phyloP scores from a whole-genome alignment of 2,888 invertebrate species.

The Anoplius nigerrimus region DNA sequence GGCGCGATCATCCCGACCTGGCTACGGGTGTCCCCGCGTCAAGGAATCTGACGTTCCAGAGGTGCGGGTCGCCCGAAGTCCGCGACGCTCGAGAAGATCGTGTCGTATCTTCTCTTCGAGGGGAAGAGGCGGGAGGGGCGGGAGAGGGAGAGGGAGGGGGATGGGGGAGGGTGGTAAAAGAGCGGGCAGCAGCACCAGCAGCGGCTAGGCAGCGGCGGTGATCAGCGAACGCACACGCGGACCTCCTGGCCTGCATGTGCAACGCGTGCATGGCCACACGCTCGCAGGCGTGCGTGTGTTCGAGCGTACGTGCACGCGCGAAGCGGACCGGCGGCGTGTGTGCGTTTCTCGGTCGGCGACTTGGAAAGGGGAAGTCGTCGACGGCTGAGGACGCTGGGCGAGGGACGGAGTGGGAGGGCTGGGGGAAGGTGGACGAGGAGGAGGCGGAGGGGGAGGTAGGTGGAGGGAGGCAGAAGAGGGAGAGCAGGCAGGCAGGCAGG shows the following conservation, averaged over 20 bases:
- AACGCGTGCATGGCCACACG: neutral
- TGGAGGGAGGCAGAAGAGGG: constrained; percentile 20
- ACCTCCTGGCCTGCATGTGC: neutral
- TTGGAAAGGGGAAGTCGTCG: constrained; percentile 70
- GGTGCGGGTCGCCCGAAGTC: constrained; percentile 8
- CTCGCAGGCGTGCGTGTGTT: neutral
- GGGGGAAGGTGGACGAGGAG: constrained; percentile 59
- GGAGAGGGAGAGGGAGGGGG: neutral
- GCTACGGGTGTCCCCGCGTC: constrained; percentile 23
- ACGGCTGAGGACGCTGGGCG: constrained; percentile 20
- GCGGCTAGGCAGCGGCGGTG: neutral
- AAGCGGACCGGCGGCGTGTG: constrained; percentile 61
- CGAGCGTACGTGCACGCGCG: constrained; percentile 37
- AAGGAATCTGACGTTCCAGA: constrained; percentile 31
- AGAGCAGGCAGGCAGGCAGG: constrained; percentile 42
- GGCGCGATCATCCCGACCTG: neutral
- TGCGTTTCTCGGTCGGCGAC: constrained; percentile 51
- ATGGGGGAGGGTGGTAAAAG: neutral
- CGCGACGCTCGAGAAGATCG: constrained; percentile 37
- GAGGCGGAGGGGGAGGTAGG: constrained; percentile 26
- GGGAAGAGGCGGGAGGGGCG: neutral
- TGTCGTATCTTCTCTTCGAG: constrained; percentile 42
- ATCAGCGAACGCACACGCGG: neutral
- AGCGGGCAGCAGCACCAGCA: constrained; percentile 1
- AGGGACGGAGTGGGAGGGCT: constrained; percentile 54